Base-by-base conservation (phyloP, 2,888 invertebrate genomes). In the Epinotia brunnichana region DNA sequence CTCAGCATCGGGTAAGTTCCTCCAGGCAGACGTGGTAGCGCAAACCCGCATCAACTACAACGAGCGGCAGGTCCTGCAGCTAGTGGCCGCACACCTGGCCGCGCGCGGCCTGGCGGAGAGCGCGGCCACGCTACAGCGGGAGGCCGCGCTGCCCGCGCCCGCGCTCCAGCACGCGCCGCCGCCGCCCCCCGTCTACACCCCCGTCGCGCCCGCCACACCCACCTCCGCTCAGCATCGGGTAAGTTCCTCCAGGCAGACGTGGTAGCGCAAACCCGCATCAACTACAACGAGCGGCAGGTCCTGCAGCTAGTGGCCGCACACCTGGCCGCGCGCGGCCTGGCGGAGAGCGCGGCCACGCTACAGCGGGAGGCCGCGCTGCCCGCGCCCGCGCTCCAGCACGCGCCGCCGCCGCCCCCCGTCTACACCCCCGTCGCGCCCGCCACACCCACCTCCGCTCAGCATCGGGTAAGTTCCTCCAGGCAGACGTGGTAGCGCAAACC, bases 11-110 rank as follows among this genome's bases (percentile, higher is more conserved):
- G 51, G 60, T 53, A 7, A 56, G 56, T 19, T 2, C n/a, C n/a
- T n/a, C n/a, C n/a, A n/a, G n/a, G n/a, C n/a, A n/a, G n/a, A n/a
- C n/a, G n/a, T n/a, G 59, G 98, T 99, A 0, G 98, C 99, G 0
- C 98, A 99, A 89, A 99, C 99, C 0, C 96, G 97, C 76, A 99
- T 99, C 74, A 96, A 96, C 82, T 99, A 97, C 94, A 98, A 99
- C 88, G 98, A 98, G 86, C 95, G 96, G 59, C 99, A 99, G 87
- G 92, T 99, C 48, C 95, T 98, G 78, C 97, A 98, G 86, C 92
- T 99, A 13, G 98, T 99, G 61, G 96, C 97, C 82, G 96, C 97
- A 71, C 98, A 99, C 91, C 94, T 99, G 68, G 85, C 95, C 44
- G 94, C 95, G 2, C 96, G 97, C 80, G 98, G 97, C 0, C 94